These are phyloP conservation scores for Percopsis omiscomaycus DNA, from an alignment of 2,797 vertebrate genomes.

Conservation along the genomic window DNA sequence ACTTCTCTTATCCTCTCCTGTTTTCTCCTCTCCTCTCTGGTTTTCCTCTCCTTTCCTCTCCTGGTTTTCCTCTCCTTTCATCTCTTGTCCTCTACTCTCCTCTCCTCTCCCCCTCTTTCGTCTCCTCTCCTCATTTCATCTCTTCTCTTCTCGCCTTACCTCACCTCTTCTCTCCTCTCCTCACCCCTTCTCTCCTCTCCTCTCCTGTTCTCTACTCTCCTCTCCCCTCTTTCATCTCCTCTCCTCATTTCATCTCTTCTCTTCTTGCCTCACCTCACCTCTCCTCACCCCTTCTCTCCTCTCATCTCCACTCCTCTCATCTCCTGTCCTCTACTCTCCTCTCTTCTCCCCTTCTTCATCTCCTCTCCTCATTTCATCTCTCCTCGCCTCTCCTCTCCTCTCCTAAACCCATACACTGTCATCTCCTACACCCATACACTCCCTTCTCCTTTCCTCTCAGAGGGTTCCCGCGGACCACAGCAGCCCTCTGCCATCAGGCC, in stretches of 20 bases:
- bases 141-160: slow-evolving; percentile 70
- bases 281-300: slow-evolving; percentile 63
- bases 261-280: no score
- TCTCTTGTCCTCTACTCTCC: not conserved
- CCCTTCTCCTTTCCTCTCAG: slow-evolving; percentile 71
- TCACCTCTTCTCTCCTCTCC: slow-evolving; percentile 71
- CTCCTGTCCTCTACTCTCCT: slow-evolving; percentile 68
- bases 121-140: not conserved
- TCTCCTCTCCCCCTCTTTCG: not conserved
- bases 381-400: no score
- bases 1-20: slow-evolving; percentile 2
- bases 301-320: slow-evolving; percentile 75
- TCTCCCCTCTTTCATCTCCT: slow-evolving; percentile 67
- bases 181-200: slow-evolving; percentile 70
- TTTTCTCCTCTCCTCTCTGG: no score
- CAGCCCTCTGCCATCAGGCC: slow-evolving; percentile 61
- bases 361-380: not conserved
- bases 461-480: slow-evolving; percentile 63
- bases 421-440: slow-evolving; percentile 74
- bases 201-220: slow-evolving; percentile 71
- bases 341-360: no score
- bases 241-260: not conserved
- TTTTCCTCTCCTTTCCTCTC: no score
- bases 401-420: not conserved
- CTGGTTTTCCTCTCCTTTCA: no score